Evolutionary conservation across 1,140 invertebrate species (phyloP).

Genomic region (Drosophila truncata): DNA sequence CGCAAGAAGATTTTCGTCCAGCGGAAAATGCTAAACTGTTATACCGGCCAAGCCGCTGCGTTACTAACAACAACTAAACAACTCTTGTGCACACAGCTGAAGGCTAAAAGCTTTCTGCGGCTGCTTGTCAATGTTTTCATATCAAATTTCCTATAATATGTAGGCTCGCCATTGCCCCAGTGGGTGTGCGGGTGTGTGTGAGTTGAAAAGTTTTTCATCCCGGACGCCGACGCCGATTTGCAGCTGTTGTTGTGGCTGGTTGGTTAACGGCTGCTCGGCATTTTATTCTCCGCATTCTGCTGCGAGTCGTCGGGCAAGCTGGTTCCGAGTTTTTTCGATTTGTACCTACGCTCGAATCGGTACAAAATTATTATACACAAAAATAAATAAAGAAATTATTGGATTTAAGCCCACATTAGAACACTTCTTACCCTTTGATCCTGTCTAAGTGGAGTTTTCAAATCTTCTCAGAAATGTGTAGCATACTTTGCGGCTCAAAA

Average conservation of each 20-base stretch:
- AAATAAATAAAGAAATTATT: constrained; percentile 2
- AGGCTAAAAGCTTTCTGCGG: constrained; percentile 55
- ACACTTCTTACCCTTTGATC: neutral
- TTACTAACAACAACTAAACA: constrained; percentile 40
- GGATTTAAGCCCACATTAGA: neutral
- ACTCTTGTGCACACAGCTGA: constrained; percentile 65
- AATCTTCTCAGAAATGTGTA: constrained; percentile 17
- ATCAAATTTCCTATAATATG: constrained; percentile 49
- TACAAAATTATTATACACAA: constrained; percentile 1
- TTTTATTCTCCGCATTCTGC: constrained; percentile 59
- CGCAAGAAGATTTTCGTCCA: constrained; percentile 23
- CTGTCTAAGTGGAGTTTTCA: neutral
- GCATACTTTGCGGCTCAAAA: constrained; percentile 59
- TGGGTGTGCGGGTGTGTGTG: constrained; percentile 5
- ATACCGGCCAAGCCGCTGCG: constrained; percentile 31
- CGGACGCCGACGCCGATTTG: constrained; percentile 60
- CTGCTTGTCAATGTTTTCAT: constrained; percentile 61
- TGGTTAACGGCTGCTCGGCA: constrained; percentile 21
- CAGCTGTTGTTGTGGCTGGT: constrained; percentile 67
- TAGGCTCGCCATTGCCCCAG: constrained; percentile 3
- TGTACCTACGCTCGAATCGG: constrained; percentile 36
- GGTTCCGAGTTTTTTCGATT: constrained; percentile 50
- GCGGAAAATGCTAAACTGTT: constrained; percentile 40
- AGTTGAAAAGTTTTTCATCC: constrained; percentile 50
- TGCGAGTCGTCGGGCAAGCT: constrained; percentile 67